Percentiles rank a stretch among this genome's conserved stretches.
Conservation (phyloP, 2,113 vertebrate genomes). For the Myiozetetes cayanensis region DNA sequence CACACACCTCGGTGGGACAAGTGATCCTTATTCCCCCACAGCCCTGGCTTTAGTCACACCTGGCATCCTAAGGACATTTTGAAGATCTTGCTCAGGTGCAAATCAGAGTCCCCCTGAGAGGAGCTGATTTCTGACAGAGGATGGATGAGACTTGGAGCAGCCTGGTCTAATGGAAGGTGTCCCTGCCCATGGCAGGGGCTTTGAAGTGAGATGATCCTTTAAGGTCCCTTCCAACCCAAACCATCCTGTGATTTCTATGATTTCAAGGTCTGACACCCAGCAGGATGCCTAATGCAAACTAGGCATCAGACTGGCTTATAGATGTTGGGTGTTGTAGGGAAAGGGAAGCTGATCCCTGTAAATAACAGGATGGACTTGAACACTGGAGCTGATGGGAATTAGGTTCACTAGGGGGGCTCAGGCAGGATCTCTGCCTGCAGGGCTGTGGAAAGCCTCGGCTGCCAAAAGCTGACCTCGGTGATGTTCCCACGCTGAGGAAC, state of each 20-base stretch:
- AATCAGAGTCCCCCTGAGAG: not conserved
- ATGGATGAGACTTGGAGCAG: not conserved
- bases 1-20: not conserved
- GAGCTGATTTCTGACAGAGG: not conserved
- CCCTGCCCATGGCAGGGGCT: not conserved
- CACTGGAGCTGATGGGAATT: not conserved
- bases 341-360: not conserved
- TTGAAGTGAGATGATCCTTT: not conserved
- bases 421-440: not conserved
- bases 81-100: not conserved
- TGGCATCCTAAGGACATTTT: not conserved
- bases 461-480: not conserved
- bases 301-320: not conserved
- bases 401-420: accelerated
- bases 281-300: not conserved
- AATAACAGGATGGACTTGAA: not conserved
- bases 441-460: not conserved
- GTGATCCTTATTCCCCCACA: not conserved
- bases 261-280: not conserved
- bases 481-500: not conserved
- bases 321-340: not conserved
- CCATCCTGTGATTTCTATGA: not conserved
- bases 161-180: not conserved
- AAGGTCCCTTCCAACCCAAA: not conserved
- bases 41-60: not conserved